A percentile compares a stretch with the other conserved stretches of the same genome.
phyloP scores from a whole-genome alignment of 2,888 invertebrate genomes.

The Eristalis intricaria region DNA sequence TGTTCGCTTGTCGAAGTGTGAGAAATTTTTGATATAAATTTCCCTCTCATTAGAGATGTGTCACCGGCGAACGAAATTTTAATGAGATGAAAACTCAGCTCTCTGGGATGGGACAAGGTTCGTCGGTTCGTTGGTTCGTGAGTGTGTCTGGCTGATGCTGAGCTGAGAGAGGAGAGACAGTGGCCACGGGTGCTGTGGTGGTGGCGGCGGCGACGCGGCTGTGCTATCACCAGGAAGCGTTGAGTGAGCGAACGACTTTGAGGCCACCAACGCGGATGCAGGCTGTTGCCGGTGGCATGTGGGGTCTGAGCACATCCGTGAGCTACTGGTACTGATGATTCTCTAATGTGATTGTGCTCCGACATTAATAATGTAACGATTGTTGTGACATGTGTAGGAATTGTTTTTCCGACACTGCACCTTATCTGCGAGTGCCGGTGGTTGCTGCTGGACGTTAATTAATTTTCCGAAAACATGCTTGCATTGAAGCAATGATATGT shows the following conservation, averaged over 20 bases:
- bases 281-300: constrained; percentile 33
- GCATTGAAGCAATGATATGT: constrained; percentile 23
- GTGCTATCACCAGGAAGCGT: constrained; percentile 47
- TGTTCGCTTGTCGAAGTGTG: constrained; percentile 79
- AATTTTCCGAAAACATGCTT: constrained; percentile 51
- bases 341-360: constrained; percentile 60
- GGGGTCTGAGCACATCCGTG: constrained; percentile 8
- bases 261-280: constrained; percentile 59
- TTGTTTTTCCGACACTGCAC: constrained; percentile 24
- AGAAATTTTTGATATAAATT: constrained; percentile 77
- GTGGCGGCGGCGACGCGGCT: background rate
- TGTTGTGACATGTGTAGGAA: constrained; percentile 66
- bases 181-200: background rate
- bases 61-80: constrained; percentile 71
- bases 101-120: background rate
- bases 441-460: constrained; percentile 40
- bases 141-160: background rate
- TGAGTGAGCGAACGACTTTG: constrained; percentile 28
- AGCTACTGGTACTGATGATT: constrained; percentile 39
- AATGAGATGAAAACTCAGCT: constrained; percentile 70
- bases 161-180: background rate
- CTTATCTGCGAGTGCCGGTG: background rate
- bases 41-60: constrained; percentile 72
- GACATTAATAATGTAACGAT: constrained; percentile 70
- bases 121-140: too few species aligned